Base-by-base conservation (phyloP, 2,888 invertebrate species). In the Adelognathus sp. region DNA sequence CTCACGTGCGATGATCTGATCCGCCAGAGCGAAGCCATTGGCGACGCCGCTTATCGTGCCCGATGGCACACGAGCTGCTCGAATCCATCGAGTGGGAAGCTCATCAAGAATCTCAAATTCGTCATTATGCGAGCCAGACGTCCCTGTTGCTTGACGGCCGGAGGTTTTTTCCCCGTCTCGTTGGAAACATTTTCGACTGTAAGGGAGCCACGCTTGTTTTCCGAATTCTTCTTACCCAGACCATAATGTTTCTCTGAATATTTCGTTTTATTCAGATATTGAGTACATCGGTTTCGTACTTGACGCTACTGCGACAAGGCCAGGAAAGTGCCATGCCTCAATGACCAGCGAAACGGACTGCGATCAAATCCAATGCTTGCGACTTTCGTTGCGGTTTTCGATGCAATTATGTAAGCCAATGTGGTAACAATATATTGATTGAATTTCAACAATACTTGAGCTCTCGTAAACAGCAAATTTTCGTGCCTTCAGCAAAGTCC, bases 171-270 rank as follows among this genome's bases (percentile, higher is more conserved):
- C 3, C 80, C 83, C 3, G 82, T 87, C 60, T 85, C 87, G 7
- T 74, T 86, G 63, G 80, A 86, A 33, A 86, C 86, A 29, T 86
- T 88, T 50, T 83, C 80, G 6, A 73, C 79, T 44, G 87, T 86
- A 60, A 82, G 60, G n/a, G n/a, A 4, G 11, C 3, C 9, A 46
- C 24, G 21, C 1, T 11, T 24, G 11, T 46, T 46, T 24, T 3
- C 21, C 3, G 1, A 46, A 21, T 21, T 5, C 36, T n/a, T 52
- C 3, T 16, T 29, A 1, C 29, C 14, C 6, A n/a, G n/a, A n/a
- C n/a, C n/a, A n/a, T n/a, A n/a, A n/a, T 46, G 27, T 24, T 16
- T 50, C 4, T 6, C 31, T 9, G 29, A 21, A 39, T 21, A 29
- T 33, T 7, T n/a, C 2, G 4, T 16, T 66, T 31, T 6, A 36